Base-by-base conservation (phyloP, 2,888 invertebrate genomes). In the Tenthredo scrophulariae region DNA sequence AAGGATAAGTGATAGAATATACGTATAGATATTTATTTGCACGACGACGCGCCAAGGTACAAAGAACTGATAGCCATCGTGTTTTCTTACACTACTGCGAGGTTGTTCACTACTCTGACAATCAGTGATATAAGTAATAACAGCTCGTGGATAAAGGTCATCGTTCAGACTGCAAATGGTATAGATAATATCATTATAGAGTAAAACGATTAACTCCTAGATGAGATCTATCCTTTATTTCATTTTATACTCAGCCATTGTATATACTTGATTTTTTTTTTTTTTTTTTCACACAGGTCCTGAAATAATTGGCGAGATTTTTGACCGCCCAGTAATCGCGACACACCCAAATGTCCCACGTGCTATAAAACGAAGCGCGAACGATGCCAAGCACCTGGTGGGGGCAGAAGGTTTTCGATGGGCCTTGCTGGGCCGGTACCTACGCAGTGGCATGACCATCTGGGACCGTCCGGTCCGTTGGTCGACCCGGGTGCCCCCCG, bases 401-500 rank as follows among this genome's bases (percentile, higher is more conserved):
- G 15, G 40, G 40, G 65, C 43, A 37, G 79, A 62, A 13, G 13
- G 65, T 33, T 82, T 82, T 29, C 22, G 22, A 37, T 33, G 83
- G 72, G 70, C 70, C 74, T 54, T 84, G 33, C 54, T 40, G 82
- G 43, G 58, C 75, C 84, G 70, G 74, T 33, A 54, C 43, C 26
- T 46, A 33, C 33, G 22, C 72, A 72, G 46, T 46, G 40, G 62
- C 40, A 33, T 33, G 84, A 50, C 37, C 72, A 77, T 77, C 77
- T 70, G 82, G 67, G 83, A 83, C 83, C 67, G 50, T 80, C 77
- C 65, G 67, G 62, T 74, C 40, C 18, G 72, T 43, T 15, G 74
- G 37, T 77, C 54, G 82, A 80, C 43, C 82, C 67, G 80, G 22
- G 85, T 80, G 80, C 85, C 82, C 85, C 85, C 85, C 85, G 85